phyloP scores from a whole-genome alignment of 2,113 vertebrate genomes.

The Orycteropus afer region DNA sequence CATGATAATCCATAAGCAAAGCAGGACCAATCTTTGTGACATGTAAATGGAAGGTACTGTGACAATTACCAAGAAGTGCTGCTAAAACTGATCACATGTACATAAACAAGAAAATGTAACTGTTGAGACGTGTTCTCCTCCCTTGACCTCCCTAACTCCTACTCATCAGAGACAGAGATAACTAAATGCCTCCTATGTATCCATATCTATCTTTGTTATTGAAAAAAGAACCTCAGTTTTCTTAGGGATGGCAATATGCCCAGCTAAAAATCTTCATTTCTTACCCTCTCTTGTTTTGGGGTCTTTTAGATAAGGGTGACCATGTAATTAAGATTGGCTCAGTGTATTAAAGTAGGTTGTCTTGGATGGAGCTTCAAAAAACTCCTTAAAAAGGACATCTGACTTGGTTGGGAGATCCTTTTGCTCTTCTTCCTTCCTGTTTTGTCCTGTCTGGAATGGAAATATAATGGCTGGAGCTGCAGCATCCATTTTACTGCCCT shows the following conservation, averaged over 20 bases:
- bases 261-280: background rate
- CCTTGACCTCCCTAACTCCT: conserved; percentile 3
- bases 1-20: conserved; percentile 16
- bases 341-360: no score
- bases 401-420: background rate
- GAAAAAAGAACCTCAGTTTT: conserved; percentile 23
- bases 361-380: background rate
- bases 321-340: conserved; percentile 14
- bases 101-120: conserved; percentile 29
- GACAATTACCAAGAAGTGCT: conserved; percentile 34
- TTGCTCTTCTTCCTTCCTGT: conserved; percentile 9
- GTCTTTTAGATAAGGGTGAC: background rate
- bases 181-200: conserved; percentile 21
- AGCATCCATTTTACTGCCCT: background rate
- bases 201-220: background rate
- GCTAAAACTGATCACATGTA: conserved; percentile 11
- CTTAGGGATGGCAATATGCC: background rate
- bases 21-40: background rate
- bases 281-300: background rate
- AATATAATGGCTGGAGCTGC: background rate
- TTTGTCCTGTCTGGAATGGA: conserved; percentile 23
- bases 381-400: background rate
- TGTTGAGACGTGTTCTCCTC: background rate
- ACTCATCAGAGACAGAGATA: conserved; percentile 26
- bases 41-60: background rate